Conservation (phyloP, 2,888 invertebrate genomes). For the Orthosia gothica region DNA sequence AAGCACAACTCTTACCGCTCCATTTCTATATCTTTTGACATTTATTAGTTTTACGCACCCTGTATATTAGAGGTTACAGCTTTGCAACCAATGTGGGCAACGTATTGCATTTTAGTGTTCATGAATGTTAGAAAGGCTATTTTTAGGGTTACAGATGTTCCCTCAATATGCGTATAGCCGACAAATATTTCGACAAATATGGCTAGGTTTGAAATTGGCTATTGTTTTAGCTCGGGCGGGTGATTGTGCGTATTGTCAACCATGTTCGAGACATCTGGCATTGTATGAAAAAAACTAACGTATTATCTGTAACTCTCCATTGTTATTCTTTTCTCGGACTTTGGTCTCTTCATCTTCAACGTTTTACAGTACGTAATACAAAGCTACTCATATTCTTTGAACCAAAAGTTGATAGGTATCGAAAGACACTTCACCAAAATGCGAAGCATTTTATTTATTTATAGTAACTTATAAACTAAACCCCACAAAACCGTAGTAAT, state of each 20-base stretch:
- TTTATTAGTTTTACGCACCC: conserved; percentile 80
- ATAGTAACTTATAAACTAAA: too few species aligned
- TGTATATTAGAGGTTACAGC: conserved; percentile 79
- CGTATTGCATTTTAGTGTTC: conserved; percentile 78
- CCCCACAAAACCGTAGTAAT: too few species aligned
- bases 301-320: not conserved
- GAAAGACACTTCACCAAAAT: not conserved
- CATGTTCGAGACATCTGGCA: conserved; percentile 4
- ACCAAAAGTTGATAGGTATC: not conserved
- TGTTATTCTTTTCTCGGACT: not conserved
- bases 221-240: not conserved
- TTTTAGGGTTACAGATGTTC: conserved; percentile 81
- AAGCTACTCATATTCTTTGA: not conserved
- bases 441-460: not conserved
- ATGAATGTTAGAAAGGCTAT: conserved; percentile 77
- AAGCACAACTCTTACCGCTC: conserved; percentile 35
- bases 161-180: conserved; percentile 44
- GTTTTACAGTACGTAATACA: not conserved
- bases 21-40: conserved; percentile 60
- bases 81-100: conserved; percentile 76
- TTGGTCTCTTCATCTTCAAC: not conserved
- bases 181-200: conserved; percentile 49
- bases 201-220: conserved; percentile 20
- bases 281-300: not conserved
- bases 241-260: not conserved